Base-by-base conservation (phyloP, 2,113 vertebrate genomes). In the Crotalus tigris region DNA sequence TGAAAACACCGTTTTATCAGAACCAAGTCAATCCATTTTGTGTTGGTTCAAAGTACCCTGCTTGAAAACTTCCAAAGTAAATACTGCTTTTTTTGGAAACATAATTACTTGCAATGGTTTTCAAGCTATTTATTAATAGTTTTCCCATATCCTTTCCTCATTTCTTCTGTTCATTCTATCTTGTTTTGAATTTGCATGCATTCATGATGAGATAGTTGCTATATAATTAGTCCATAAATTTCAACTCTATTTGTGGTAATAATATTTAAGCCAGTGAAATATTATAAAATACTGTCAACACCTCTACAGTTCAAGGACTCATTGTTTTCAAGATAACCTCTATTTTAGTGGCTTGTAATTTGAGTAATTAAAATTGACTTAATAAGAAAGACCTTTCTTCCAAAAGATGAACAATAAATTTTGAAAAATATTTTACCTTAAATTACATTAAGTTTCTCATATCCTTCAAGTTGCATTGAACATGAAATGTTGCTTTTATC, bases 331-430 rank as follows among this genome's bases (percentile, higher is more conserved):
- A 91, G 94, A 39, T n/a, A 12, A 87, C 81, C 12, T 91, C 51
- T 96, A 96, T 58, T 95, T 90, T 95, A 96, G 87, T 5, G 24
- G 23, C 61, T 96, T 92, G 69, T 91, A 91, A 91, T 95, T 93
- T 91, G 61, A 8, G 10, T 75, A 0, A 11, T 93, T 81, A 95
- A 93, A 94, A 87, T 58, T 61, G 57, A 33, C 58, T 95, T 96
- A 81, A 4, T 15, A 92, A 92, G 21, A 89, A 9, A 94, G 1
- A 94, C 59, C 94, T 92, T 85, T 94, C 17, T 24, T 94, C 64
- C 17, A 95, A 5, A 2, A 2, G 95, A 85, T 91, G 93, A 94
- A 94, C 88, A 24, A 57, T 9, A 0, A 7, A 46, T 69, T 58
- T 49, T 90, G 54, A 88, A 61, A 85, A 24, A 29, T 24, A 13